Evolutionary conservation across 2,888 invertebrate species (phyloP), one percentile per base, ranked within the genome.

Genomic region (Neocrepidodera transversa): DNA sequence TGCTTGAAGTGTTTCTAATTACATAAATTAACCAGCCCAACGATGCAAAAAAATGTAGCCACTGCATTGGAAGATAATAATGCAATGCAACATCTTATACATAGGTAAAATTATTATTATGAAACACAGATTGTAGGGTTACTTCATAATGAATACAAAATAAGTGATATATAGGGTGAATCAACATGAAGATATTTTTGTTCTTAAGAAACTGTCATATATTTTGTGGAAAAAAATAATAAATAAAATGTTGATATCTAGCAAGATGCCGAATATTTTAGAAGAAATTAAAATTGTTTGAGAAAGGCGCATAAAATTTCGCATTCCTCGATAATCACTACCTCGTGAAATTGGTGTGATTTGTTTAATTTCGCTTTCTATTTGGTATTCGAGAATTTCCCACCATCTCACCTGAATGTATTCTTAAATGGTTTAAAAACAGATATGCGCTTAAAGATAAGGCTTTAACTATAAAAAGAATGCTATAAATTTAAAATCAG

Each of bases 1-100:
- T 32, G 55, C 48, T 55, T 48, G 30, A 43, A 55, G 14, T 55
- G 48, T 17, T 40, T 48, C 48, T 38, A 55, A 55, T 48, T 40
- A 38, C 26, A 48, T 16, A 36, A 40, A 55, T 55, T 48, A 48
- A 26, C 32, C 6, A 11, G 16, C 2, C 14, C 17, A 11, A 36
- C 54, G 47, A 54, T 36, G 54, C 54, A 38, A 54, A 54, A 51
- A 47, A 48, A 36, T 13, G 32, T 55, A 40, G 38, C 16, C 17
- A 28, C 26, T 45, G 16, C 28, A 45, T 45, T 28, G 13, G 5
- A 28, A 14, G n/a, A 47, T 47, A 47, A 47, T 47, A 28, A 43
- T 40, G 40, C 26, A 47, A 47, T 13, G 47, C 47, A 30, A 47
- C 26, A 16, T 47, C 26, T 28, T 47, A n/a, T n/a, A n/a, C 47